Evolutionary conservation across 2,113 vertebrate genomes (phyloP).

Genomic region (Salvator merianae): DNA sequence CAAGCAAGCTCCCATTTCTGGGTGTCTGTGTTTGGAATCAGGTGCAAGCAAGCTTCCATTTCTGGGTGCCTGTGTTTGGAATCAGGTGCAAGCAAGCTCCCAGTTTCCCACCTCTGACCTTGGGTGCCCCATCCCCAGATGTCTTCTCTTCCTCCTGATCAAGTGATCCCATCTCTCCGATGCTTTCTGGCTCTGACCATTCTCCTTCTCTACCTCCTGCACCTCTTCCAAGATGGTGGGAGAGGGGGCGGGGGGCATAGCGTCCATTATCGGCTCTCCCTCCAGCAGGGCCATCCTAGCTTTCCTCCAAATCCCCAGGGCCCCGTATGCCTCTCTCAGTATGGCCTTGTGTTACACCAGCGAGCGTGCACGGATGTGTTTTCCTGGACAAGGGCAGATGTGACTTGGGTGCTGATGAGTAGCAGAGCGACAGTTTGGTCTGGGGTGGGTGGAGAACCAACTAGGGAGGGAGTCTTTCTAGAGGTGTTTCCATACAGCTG

Average conservation of each 20-base stretch:
- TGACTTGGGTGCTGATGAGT: not conserved
- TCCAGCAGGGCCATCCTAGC: not conserved
- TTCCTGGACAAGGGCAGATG: conserved; percentile 4
- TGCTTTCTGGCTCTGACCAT: not conserved
- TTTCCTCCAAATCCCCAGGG: not conserved
- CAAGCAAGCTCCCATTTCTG: no score
- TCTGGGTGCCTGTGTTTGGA: no score
- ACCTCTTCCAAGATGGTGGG: not conserved
- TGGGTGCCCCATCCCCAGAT: not conserved
- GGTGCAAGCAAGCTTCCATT: no score
- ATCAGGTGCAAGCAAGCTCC: not conserved
- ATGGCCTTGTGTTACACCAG: not conserved
- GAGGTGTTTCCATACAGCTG: no score
- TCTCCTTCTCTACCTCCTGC: not conserved
- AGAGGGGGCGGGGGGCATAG: no score
- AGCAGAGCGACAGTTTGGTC: not conserved
- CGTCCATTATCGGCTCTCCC: no score
- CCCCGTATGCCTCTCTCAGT: not conserved
- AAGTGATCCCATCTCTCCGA: not conserved
- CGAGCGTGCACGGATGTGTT: not conserved
- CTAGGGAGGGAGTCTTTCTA: not conserved
- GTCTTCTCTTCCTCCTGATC: not conserved
- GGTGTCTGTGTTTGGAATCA: no score
- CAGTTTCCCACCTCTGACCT: not conserved
- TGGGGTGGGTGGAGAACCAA: not conserved